These are phyloP conservation scores for Itoplectis maculator DNA, from an alignment of 2,888 invertebrate species.

Conservation along the genomic window DNA sequence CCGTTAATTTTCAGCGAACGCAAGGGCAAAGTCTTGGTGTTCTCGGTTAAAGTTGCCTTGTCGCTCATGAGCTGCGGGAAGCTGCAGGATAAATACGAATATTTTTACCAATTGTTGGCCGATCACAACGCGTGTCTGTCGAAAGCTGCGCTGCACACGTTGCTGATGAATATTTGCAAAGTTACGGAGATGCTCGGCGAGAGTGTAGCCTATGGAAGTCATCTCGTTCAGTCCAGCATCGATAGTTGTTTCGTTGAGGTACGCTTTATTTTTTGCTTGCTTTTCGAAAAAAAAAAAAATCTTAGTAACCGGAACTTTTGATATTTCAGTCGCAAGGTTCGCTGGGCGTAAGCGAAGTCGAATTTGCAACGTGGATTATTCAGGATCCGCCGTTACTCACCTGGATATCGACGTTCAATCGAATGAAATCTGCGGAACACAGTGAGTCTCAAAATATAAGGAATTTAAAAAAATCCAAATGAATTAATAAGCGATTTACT, in stretches of 20 bases:
- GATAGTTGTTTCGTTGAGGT: slow-evolving; percentile 91
- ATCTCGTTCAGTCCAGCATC: slow-evolving; percentile 88
- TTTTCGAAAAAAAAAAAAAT: background rate
- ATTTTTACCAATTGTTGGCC: slow-evolving; percentile 89
- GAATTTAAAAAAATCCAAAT: background rate
- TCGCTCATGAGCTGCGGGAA: slow-evolving; percentile 89
- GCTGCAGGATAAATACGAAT: slow-evolving; percentile 88
- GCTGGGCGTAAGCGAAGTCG: slow-evolving; percentile 88
- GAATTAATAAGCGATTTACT: slow-evolving; percentile 29
- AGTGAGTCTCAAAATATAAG: slow-evolving; percentile 80
- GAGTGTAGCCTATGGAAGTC: slow-evolving; percentile 87
- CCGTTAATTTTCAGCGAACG: slow-evolving; percentile 85
- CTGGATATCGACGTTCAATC: slow-evolving; percentile 89
- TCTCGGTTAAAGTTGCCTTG: slow-evolving; percentile 89
- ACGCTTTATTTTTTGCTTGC: slow-evolving; percentile 59
- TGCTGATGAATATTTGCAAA: slow-evolving; percentile 88
- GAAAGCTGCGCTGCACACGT: slow-evolving; percentile 87
- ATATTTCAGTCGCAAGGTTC: slow-evolving; percentile 88
- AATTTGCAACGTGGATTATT: slow-evolving; percentile 90
- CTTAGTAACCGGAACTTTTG: no score
- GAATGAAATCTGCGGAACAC: slow-evolving; percentile 87
- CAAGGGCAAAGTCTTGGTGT: slow-evolving; percentile 88
- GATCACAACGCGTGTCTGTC: slow-evolving; percentile 92
- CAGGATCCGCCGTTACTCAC: slow-evolving; percentile 87
- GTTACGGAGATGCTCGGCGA: slow-evolving; percentile 88